Evolutionary conservation across 2,113 vertebrate species (phyloP).

Genomic region (Cercopithecus mona): DNA sequence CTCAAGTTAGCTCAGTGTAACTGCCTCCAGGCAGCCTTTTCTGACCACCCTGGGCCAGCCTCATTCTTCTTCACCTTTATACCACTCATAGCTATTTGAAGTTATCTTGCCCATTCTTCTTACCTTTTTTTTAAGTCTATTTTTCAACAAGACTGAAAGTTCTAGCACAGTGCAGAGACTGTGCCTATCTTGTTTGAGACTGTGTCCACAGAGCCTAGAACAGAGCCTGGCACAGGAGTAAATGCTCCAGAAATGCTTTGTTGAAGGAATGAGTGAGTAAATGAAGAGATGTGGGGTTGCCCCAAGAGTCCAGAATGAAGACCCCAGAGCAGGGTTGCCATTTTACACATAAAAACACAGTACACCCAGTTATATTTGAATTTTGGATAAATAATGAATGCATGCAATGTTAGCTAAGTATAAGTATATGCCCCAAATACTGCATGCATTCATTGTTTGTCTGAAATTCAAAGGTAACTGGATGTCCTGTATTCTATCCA

Average conservation of each 20-base stretch:
- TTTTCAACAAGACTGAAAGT: background rate
- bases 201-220: background rate
- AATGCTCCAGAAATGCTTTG: background rate
- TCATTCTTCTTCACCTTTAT: background rate
- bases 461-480: background rate
- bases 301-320: background rate
- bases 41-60: background rate
- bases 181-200: background rate
- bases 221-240: background rate
- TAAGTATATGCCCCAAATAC: background rate
- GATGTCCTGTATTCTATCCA: background rate
- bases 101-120: background rate
- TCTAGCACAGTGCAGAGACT: background rate
- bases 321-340: background rate
- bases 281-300: background rate
- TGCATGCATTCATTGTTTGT: background rate
- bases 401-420: background rate
- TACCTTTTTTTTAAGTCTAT: background rate
- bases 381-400: background rate
- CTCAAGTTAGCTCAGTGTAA: background rate
- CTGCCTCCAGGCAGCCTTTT: background rate
- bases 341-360: conserved; percentile 29
- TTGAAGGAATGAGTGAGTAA: background rate
- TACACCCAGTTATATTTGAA: background rate
- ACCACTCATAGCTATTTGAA: background rate